Evolutionary conservation across 2,888 invertebrate genomes (phyloP).

Genomic region (Pterobdella sp.): DNA sequence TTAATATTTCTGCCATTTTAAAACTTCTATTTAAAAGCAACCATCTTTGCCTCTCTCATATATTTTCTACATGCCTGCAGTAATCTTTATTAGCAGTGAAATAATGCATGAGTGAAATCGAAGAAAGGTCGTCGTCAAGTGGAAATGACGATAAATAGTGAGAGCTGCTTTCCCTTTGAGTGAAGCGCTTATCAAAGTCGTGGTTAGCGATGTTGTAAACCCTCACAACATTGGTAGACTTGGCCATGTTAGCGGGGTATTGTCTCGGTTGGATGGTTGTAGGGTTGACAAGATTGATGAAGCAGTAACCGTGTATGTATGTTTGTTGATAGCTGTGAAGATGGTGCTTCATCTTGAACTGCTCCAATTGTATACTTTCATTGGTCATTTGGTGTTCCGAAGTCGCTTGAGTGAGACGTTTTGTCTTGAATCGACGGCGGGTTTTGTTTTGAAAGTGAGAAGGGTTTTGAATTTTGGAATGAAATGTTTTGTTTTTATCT

Average conservation of each 20-base stretch:
- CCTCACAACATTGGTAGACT: conserved; percentile 8
- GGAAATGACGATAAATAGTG: background rate
- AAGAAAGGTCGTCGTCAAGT: background rate
- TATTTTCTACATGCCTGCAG: background rate
- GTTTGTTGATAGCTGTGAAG: no score
- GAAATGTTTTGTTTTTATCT: background rate
- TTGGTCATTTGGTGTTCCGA: background rate
- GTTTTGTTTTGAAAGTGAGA: background rate
- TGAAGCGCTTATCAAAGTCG: no score
- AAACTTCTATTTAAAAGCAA: no score
- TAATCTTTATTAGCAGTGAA: background rate
- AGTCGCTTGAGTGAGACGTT: background rate
- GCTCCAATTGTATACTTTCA: no score
- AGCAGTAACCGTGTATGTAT: background rate
- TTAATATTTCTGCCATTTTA: no score
- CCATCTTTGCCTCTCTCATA: background rate
- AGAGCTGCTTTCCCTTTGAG: background rate
- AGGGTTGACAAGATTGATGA: background rate
- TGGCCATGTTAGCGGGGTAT: background rate
- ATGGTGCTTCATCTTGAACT: no score
- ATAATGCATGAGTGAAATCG: background rate
- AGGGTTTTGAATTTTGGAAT: background rate
- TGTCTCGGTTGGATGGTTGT: background rate
- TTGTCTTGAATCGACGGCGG: background rate
- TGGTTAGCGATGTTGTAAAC: background rate